A percentile compares a stretch with the other conserved stretches of the same genome.
These are phyloP conservation scores for Cyprinus carpio DNA, from an alignment of 2,113 vertebrate genomes.

Conservation along the genomic window DNA sequence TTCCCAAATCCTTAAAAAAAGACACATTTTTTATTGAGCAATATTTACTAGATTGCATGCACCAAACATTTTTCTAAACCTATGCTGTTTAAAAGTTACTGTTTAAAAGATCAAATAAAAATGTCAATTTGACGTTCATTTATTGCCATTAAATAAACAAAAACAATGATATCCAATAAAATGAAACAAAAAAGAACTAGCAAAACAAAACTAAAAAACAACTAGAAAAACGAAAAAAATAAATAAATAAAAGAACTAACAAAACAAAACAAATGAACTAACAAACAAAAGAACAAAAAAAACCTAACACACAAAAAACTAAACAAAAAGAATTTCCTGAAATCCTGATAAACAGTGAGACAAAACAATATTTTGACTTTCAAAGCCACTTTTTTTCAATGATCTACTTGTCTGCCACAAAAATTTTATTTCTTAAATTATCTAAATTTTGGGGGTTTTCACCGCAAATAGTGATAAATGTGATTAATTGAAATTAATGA, in stretches of 20 bases:
- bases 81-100: not conserved
- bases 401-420: too few relatives aligned
- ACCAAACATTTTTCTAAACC: slow-evolving; percentile 24
- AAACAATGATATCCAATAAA: not conserved
- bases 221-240: not conserved
- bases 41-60: not conserved
- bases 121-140: not conserved
- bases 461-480: too few relatives aligned
- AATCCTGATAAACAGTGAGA: too few relatives aligned
- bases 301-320: too few relatives aligned
- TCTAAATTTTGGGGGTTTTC: not conserved
- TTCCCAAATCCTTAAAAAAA: slow-evolving; percentile 83
- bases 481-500: too few relatives aligned
- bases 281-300: too few relatives aligned
- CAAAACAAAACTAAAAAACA: not conserved
- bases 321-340: too few relatives aligned
- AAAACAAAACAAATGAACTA: not conserved
- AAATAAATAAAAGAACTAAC: not conserved
- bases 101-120: not conserved
- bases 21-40: slow-evolving; percentile 53
- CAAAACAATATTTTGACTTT: not conserved
- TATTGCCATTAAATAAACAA: not conserved
- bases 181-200: not conserved
- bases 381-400: too few relatives aligned
- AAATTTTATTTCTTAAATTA: too few relatives aligned